Evolutionary conservation across 2,113 vertebrate genomes (phyloP), one percentile per base, ranked within the genome.

Genomic region (Lepus europaeus): DNA sequence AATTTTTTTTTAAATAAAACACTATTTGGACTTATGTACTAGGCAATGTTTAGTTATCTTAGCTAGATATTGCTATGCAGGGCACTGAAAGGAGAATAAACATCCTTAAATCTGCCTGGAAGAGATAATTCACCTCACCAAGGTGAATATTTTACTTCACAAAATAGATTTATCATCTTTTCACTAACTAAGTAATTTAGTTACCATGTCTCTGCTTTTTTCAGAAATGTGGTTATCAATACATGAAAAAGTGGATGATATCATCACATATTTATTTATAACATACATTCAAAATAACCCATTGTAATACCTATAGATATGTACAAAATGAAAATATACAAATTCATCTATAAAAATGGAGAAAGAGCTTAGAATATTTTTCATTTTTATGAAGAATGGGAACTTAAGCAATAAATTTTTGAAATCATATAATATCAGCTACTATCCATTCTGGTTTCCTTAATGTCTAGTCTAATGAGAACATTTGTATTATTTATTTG

Each of bases 341-440:
- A 96, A 82, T 27, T 27, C 9, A 45, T 16, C 25, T 53, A 27
- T 72, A 27, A 63, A 77, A 17, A 80, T 0, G 19, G 12, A 91
- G 23, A 86, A 87, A 63, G 1, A 66, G 2, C n/a, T 87, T 77
- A 83, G 27, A 63, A 72, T 56, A 66, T 70, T 87, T 79, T 74
- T 36, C 59, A 36, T 72, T 16, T 39, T 70, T 85, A 27, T 9
- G 0, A 87, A 93, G 13, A 56, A 3, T 85, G 6, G 19, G 84
- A 86, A 31, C 4, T 82, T 53, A 64, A 56, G 10, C 45, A 61
- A 90, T 33, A 78, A 59, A 3, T 13, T 83, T 90, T 84, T 81
- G 59, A 96, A 95, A 91, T 96, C 13, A 81, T 36, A 31, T 53
- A 81, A 29, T 9, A 88, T 23, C n/a, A 93, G 11, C 39, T 5